phyloP scores from a whole-genome alignment of 2,113 vertebrate species.

The Calyptommatus sinebrachiatus region DNA sequence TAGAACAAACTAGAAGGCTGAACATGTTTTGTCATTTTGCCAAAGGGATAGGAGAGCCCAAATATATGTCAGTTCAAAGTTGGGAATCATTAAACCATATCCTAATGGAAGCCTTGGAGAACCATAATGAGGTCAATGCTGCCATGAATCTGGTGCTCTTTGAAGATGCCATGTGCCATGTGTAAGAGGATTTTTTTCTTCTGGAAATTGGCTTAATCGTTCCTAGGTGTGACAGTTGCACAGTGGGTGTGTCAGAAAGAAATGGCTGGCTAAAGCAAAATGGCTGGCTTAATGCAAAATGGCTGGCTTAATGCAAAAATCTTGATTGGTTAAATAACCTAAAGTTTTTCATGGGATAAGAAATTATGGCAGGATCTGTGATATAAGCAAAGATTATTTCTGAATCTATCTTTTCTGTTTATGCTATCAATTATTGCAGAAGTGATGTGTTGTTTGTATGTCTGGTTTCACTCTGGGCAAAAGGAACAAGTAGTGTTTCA shows the following conservation, averaged over 20 bases:
- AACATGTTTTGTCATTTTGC: constrained; percentile 93
- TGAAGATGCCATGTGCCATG: constrained; percentile 90
- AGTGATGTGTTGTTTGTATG: too few species aligned
- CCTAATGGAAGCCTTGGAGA: constrained; percentile 83
- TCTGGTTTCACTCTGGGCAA: too few species aligned
- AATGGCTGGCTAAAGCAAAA: not conserved
- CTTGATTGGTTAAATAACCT: too few species aligned
- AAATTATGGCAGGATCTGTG: too few species aligned
- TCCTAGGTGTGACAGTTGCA: not conserved
- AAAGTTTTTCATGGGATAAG: too few species aligned
- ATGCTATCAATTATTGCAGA: too few species aligned
- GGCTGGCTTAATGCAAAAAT: not conserved
- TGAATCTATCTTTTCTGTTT: too few species aligned
- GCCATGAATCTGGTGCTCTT: constrained; percentile 91
- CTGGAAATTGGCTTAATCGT: not conserved
- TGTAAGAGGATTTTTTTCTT: constrained; percentile 76
- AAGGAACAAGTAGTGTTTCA: too few species aligned
- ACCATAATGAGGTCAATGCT: constrained; percentile 89
- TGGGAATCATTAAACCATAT: constrained; percentile 84
- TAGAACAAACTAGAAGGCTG: constrained; percentile 72
- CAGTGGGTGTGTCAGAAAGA: not conserved
- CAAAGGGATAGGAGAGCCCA: constrained; percentile 77
- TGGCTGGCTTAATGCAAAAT: not conserved
- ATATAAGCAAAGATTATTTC: too few species aligned
- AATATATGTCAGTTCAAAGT: constrained; percentile 81